Evolutionary conservation across 2,888 invertebrate genomes (phyloP), one percentile per base, ranked within the genome.

Genomic region (Cremastobaeus sp.): DNA sequence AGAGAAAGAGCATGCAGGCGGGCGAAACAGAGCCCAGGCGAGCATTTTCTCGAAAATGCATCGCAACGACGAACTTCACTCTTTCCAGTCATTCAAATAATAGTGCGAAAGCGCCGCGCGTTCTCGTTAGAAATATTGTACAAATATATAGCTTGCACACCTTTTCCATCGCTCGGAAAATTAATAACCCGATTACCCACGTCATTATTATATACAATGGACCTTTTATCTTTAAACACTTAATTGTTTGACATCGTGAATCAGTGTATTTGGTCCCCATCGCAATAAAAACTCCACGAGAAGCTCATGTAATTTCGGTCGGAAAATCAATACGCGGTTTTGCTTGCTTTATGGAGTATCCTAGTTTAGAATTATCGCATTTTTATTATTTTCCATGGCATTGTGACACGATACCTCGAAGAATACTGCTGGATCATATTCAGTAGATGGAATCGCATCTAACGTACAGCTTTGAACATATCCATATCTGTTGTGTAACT

Each of bases 401-500:
- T 41, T 50, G 41, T 41, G 20, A 30, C 41, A 30, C 21, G 14
- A n/a, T 18, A 32, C 18, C 32, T 30, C 28, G 32, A 28, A 54
- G 35, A 52, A 64, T 14, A 17, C 25, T 8, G 25, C n/a, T 11
- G 25, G 30, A 57, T 66, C 65, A 25, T 37, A 54, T 66, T 57
- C 50, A 68, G 11, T 32, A 39, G 35, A 55, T 54, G 45, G 45
- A 52, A 45, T 52, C 43, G 52, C n/a, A 35, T 52, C 18, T 28
- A 52, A 57, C 57, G 11, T 39, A n/a, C 2, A 1, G 28, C 32
- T 12, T 5, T 12, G 55, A 55, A 55, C 32, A 39, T 41, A 48
- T 57, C 43, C 57, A 35, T 59, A 43, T 68, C 39, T 50, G 43
- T 68, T 57, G 59, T 50, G 30, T 68, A 68, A 68, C 68, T 68